Base-by-base conservation (phyloP, 64 coral and sea anemone genomes). In the Platygyra sinensis region DNA sequence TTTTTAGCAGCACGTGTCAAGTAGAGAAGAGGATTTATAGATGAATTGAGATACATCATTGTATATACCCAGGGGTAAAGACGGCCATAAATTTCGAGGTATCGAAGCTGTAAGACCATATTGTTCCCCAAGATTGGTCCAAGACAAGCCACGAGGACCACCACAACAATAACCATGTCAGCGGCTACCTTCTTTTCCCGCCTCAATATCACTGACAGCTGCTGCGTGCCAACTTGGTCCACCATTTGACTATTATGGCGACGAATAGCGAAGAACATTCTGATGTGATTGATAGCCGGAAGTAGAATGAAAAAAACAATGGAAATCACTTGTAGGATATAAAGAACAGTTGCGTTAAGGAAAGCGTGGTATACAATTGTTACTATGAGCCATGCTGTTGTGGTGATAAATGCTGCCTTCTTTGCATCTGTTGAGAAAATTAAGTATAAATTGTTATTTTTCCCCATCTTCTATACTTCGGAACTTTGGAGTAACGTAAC, bases 101-200 rank as follows among this genome's bases (percentile, higher is more conserved):
- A 77, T 3, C 5, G 24, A 0, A 5, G 24, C 0, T 16, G 4
- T 0, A 22, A 76, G 4, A 50, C 18, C 31, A 76, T 1, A 39
- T 77, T 22, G 4, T 54, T 1, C 38, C 24, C 8, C 75, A 77
- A 8, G 20, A 52, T 24, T 9, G 75, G 75, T 25, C 75, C 75
- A 39, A 77, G 75, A 39, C 75, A 77, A 52, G 20, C 46, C 9
- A 77, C 6, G 10, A 77, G 75, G 5, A 13, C 75, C 8, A 77
- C 11, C 0, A 38, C 11, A 9, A 77, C 75, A 25, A 77, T 50
- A 24, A 52, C 7, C 39, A 52, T 77, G 46, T 77, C 75, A 11
- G 24, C 15, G 51, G 75, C 75, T 19, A 77, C 75, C n/a, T 77
- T 77, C 49, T 77, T 77, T 77, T 77, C 75, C 20, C 75, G 38